These are phyloP conservation scores for Oophaga pumilio DNA, from an alignment of 2,113 vertebrate species.

Conservation along the genomic window DNA sequence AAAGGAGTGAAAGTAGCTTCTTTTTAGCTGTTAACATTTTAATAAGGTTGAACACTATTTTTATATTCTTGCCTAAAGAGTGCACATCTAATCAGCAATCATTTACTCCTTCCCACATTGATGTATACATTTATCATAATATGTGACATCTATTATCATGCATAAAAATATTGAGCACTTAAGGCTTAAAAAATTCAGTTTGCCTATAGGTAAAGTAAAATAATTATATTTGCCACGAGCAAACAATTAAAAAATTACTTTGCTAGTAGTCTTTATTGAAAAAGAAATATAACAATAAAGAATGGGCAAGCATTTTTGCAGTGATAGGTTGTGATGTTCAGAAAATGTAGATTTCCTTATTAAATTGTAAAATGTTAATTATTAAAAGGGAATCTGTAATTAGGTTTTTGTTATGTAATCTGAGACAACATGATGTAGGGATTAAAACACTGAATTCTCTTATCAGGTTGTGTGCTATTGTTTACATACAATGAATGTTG, in stretches of 20 bases:
- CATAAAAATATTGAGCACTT: background rate
- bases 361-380: no score
- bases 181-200: background rate
- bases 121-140: background rate
- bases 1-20: background rate
- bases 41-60: conserved; percentile 1
- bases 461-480: no score
- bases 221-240: background rate
- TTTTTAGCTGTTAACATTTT: conserved; percentile 3
- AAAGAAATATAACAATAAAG: background rate
- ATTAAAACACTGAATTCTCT: no score
- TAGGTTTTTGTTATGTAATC: no score
- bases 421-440: no score
- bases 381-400: no score
- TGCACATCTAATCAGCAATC: conserved; percentile 27
- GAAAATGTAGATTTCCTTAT: no score
- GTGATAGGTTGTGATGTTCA: no score
- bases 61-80: conserved; percentile 7
- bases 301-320: background rate
- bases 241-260: background rate
- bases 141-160: conserved; percentile 9
- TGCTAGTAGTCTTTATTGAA: background rate
- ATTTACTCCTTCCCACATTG: conserved; percentile 12
- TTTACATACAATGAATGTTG: no score
- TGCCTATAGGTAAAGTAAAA: background rate